Conservation (phyloP, 2,888 invertebrate genomes). For the Corythucha ciliata region DNA sequence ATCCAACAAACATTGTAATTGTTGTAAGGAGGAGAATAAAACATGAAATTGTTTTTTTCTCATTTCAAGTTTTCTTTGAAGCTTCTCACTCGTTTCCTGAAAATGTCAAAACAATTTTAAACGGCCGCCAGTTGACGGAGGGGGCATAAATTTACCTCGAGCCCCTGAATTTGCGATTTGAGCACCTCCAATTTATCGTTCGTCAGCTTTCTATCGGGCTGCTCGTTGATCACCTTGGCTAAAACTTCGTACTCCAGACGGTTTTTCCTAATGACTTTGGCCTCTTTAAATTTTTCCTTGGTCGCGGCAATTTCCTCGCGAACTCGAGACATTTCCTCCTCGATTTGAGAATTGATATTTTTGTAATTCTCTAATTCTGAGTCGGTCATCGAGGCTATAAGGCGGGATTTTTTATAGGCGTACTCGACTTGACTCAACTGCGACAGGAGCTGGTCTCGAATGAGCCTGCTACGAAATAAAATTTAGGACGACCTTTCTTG, state of each 20-base stretch:
- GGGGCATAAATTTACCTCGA: constrained; percentile 43
- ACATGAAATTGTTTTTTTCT: constrained; percentile 85
- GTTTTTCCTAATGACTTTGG: constrained; percentile 80
- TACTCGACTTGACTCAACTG: constrained; percentile 82
- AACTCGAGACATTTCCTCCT: constrained; percentile 67
- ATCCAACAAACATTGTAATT: constrained; percentile 69
- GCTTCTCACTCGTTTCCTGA: constrained; percentile 59
- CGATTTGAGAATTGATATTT: constrained; percentile 63
- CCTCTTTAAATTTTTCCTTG: constrained; percentile 71
- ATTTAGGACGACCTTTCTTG: neutral
- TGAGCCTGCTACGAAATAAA: constrained; percentile 49
- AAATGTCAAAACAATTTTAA: constrained; percentile 25
- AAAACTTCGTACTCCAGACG: constrained; percentile 87
- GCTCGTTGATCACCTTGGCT: constrained; percentile 80
- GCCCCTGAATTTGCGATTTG: constrained; percentile 59
- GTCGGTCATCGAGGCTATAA: constrained; percentile 71
- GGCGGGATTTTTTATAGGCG: constrained; percentile 71
- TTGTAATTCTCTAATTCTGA: constrained; percentile 76
- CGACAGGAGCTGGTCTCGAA: constrained; percentile 69
- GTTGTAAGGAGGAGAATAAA: constrained; percentile 75
- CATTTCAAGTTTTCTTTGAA: constrained; percentile 68
- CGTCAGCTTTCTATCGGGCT: constrained; percentile 79
- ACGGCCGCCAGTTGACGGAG: neutral
- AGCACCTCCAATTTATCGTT: constrained; percentile 56
- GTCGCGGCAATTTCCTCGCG: constrained; percentile 70